Percentiles rank a stretch among this genome's conserved stretches.
phyloP scores from a whole-genome alignment of 2,888 invertebrate species.

The Epinotia demarniana region DNA sequence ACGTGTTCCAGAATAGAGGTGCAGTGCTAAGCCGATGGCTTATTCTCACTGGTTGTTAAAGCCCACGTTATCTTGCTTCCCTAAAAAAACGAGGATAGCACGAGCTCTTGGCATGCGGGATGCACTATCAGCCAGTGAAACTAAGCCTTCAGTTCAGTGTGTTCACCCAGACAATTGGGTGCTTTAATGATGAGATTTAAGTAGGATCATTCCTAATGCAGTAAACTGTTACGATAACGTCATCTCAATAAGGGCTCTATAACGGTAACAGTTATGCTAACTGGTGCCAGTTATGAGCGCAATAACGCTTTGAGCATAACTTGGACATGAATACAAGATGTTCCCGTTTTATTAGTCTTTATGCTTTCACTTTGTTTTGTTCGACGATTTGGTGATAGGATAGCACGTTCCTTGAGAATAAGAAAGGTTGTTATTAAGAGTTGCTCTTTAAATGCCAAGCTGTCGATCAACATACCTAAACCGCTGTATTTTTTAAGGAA shows the following conservation, averaged over 20 bases:
- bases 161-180: background rate
- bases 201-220: conserved; percentile 50
- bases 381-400: conserved; percentile 33
- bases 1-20: too few species aligned
- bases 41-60: too few species aligned
- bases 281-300: conserved; percentile 63
- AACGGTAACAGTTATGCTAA: conserved; percentile 56
- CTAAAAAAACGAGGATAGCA: too few species aligned
- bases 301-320: conserved; percentile 53
- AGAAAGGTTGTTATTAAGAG: background rate
- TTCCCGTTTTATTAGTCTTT: conserved; percentile 51
- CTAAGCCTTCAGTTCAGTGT: too few species aligned
- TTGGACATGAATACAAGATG: conserved; percentile 53
- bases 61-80: too few species aligned
- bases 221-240: conserved; percentile 64
- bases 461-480: too few species aligned
- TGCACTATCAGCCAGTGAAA: too few species aligned
- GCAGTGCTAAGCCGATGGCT: too few species aligned
- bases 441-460: background rate
- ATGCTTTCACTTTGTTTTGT: conserved; percentile 26
- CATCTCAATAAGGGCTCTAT: conserved; percentile 50
- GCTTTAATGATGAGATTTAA: conserved; percentile 27
- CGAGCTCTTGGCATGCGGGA: too few species aligned
- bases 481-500: too few species aligned
- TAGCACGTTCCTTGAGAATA: background rate